Conservation (phyloP, 1,140 invertebrate genomes). For the Conus betulinus region DNA sequence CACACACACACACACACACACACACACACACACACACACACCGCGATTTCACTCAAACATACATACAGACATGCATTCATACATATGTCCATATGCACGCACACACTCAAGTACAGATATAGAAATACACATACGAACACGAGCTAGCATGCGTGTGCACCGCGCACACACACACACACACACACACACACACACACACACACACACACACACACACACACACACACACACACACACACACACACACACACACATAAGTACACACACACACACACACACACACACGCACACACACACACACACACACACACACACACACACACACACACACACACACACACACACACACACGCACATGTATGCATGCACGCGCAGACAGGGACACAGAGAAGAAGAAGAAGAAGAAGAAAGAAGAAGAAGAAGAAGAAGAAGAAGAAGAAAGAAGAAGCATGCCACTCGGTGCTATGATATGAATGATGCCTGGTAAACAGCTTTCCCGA, state of each 20-base stretch:
- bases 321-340: too few species aligned
- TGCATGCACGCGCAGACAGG: too few species aligned
- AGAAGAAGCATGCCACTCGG: background rate
- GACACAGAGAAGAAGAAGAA: background rate
- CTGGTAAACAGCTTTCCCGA: too few species aligned
- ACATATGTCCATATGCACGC: background rate
- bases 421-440: background rate
- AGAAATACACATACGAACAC: background rate
- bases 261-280: too few species aligned
- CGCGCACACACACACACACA: background rate
- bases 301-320: too few species aligned
- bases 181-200: constrained; percentile 10
- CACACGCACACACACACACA: too few species aligned
- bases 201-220: background rate
- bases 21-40: background rate
- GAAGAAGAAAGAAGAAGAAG: background rate
- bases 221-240: too few species aligned
- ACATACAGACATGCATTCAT: background rate
- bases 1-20: background rate
- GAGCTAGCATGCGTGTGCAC: background rate
- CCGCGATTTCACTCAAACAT: background rate
- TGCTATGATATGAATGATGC: too few species aligned
- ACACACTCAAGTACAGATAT: background rate
- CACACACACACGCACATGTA: too few species aligned
- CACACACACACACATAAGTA: background rate